These are phyloP conservation scores for Scaptomyza reducta DNA, from an alignment of 2,888 invertebrate species.

Conservation along the genomic window DNA sequence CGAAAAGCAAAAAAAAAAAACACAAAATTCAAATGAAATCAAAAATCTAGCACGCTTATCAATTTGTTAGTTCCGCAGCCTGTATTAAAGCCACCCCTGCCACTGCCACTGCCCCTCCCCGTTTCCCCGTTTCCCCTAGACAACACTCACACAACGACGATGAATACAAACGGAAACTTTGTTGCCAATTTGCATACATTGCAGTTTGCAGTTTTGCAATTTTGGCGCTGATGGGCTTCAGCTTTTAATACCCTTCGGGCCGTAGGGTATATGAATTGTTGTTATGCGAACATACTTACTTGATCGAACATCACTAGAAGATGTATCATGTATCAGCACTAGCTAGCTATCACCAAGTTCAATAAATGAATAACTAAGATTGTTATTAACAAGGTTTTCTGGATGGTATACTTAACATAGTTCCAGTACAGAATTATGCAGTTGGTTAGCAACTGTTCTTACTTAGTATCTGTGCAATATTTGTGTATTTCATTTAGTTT, in stretches of 20 bases:
- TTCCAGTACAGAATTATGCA: background rate
- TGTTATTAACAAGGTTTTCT: no score
- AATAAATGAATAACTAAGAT: no score
- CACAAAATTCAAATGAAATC: constrained; percentile 39
- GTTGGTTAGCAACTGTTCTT: background rate
- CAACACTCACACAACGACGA: background rate
- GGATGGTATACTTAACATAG: no score
- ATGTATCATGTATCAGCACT: background rate
- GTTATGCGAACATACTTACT: background rate
- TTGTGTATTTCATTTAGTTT: constrained; percentile 16
- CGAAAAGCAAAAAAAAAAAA: constrained; percentile 18
- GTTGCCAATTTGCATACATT: constrained; percentile 72
- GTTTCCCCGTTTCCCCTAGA: background rate
- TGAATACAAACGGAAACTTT: constrained; percentile 55
- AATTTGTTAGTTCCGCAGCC: constrained; percentile 42
- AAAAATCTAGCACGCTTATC: constrained; percentile 66
- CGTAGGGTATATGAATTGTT: background rate
- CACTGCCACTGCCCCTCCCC: no score
- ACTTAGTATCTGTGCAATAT: constrained; percentile 18
- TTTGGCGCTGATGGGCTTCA: background rate
- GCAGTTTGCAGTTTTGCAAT: constrained; percentile 49
- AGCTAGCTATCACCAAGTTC: no score
- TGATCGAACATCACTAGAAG: background rate
- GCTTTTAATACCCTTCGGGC: constrained; percentile 6
- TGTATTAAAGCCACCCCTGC: background rate